Evolutionary conservation across 1,140 invertebrate genomes (phyloP).

Genomic region (Zaprionus taronus): DNA sequence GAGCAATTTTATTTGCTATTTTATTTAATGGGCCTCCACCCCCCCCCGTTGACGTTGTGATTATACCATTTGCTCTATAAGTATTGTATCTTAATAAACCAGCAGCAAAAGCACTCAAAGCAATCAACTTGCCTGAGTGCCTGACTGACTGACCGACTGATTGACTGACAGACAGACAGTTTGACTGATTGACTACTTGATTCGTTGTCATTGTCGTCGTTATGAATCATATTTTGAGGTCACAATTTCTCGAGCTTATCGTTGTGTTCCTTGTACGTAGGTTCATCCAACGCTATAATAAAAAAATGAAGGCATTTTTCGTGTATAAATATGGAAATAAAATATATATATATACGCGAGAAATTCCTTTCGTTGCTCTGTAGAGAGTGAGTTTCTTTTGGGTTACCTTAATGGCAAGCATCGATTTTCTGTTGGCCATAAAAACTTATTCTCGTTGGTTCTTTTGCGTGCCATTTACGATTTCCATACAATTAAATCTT

Average conservation of each 20-base stretch:
- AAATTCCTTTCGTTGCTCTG: constrained; percentile 19
- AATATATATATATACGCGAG: constrained; percentile 13
- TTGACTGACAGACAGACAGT: constrained; percentile 11
- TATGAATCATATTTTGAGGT: constrained; percentile 53
- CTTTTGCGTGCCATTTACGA: constrained; percentile 76
- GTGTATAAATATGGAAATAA: constrained; percentile 16
- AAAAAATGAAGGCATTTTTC: constrained; percentile 22
- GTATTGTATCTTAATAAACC: constrained; percentile 44
- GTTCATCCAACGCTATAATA: constrained; percentile 5
- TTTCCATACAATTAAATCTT: constrained; percentile 83
- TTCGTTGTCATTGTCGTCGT: constrained; percentile 38
- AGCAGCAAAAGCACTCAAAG: constrained; percentile 40
- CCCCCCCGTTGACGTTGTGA: constrained; percentile 19
- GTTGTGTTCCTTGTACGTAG: constrained; percentile 27
- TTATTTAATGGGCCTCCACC: constrained; percentile 28
- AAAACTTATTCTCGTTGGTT: constrained; percentile 61
- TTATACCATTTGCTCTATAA: constrained; percentile 44
- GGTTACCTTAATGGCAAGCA: constrained; percentile 65
- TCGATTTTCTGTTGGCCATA: constrained; percentile 65
- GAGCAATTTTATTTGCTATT: constrained; percentile 11
- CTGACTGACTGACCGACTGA: constrained; percentile 1
- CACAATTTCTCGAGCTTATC: constrained; percentile 20
- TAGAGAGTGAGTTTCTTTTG: constrained; percentile 19
- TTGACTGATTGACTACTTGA: constrained; percentile 26
- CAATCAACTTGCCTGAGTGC: constrained; percentile 44